phyloP scores from a whole-genome alignment of 2,113 vertebrate genomes.

The Blennius ocellaris region DNA sequence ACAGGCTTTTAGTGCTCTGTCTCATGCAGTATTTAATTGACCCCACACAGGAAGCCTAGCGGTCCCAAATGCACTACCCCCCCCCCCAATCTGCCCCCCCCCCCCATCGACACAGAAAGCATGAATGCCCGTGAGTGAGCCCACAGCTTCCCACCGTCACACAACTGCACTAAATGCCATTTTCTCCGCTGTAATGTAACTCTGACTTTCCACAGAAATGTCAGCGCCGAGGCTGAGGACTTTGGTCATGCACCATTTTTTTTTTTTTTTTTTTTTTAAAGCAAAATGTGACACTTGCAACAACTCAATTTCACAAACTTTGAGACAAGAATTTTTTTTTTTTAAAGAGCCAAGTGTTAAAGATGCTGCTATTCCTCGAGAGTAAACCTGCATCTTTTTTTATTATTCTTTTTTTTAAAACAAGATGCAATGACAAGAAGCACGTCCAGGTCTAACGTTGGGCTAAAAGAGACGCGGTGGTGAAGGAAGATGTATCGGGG shows the following conservation, averaged over 20 bases:
- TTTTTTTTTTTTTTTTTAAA: background rate
- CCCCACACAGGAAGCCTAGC: constrained; percentile 84
- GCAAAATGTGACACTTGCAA: background rate
- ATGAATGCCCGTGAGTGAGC: constrained; percentile 60
- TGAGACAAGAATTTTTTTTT: constrained; percentile 11
- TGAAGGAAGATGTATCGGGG: constrained; percentile 40
- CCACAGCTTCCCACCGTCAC: constrained; percentile 67
- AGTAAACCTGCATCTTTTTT: background rate
- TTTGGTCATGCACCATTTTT: constrained; percentile 21
- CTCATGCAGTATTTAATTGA: constrained; percentile 90
- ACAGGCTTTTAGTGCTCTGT: constrained; percentile 87
- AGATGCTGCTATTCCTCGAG: background rate
- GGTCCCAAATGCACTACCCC: constrained; percentile 82
- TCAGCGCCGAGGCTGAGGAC: constrained; percentile 22
- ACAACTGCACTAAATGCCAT: constrained; percentile 62
- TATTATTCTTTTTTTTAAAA: background rate
- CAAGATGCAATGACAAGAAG: background rate
- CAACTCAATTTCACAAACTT: constrained; percentile 50
- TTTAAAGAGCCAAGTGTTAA: constrained; percentile 2
- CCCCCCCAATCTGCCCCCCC: constrained; percentile 68
- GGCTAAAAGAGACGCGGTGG: constrained; percentile 6
- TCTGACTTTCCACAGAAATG: constrained; percentile 46
- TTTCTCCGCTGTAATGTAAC: constrained; percentile 56
- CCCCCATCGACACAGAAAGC: constrained; percentile 66
- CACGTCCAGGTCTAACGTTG: background rate